phyloP scores from a whole-genome alignment of 1,140 invertebrate species.

The Diachasma alloeum region DNA sequence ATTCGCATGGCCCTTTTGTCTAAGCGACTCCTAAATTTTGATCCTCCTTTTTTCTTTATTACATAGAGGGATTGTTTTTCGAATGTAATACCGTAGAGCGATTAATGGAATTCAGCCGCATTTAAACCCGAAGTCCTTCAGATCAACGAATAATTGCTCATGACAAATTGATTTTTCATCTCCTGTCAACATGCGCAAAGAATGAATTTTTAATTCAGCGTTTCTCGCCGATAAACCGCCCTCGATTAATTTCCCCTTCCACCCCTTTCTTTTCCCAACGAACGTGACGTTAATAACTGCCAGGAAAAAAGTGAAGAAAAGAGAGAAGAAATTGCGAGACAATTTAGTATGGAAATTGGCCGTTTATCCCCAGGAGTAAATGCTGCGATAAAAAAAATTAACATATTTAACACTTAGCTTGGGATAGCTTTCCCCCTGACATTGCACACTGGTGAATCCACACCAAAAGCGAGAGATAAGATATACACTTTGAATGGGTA shows the following conservation, averaged over 20 bases:
- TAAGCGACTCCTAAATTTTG: too few relatives aligned
- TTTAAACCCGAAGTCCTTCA: too few relatives aligned
- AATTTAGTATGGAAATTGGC: slow-evolving; percentile 41
- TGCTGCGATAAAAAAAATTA: slow-evolving; percentile 41
- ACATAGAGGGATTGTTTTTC: too few relatives aligned
- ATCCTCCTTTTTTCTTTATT: too few relatives aligned
- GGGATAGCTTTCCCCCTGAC: not conserved
- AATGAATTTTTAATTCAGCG: not conserved
- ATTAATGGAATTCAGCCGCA: too few relatives aligned
- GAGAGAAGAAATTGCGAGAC: slow-evolving; percentile 31
- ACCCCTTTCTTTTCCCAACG: not conserved
- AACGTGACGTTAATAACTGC: slow-evolving; percentile 32
- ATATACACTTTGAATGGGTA: slow-evolving; percentile 20
- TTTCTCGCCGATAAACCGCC: not conserved
- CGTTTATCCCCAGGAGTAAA: slow-evolving; percentile 36
- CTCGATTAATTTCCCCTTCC: not conserved
- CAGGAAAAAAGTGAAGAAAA: not conserved
- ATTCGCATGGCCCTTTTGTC: too few relatives aligned
- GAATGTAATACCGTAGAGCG: too few relatives aligned
- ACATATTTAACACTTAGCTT: slow-evolving; percentile 41
- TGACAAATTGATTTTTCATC: not conserved
- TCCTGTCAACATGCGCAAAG: not conserved
- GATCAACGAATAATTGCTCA: too few relatives aligned
- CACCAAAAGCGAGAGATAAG: slow-evolving; percentile 30
- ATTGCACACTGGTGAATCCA: slow-evolving; percentile 23